phyloP scores from a whole-genome alignment of 2,113 vertebrate species.

The Cathartes aura region DNA sequence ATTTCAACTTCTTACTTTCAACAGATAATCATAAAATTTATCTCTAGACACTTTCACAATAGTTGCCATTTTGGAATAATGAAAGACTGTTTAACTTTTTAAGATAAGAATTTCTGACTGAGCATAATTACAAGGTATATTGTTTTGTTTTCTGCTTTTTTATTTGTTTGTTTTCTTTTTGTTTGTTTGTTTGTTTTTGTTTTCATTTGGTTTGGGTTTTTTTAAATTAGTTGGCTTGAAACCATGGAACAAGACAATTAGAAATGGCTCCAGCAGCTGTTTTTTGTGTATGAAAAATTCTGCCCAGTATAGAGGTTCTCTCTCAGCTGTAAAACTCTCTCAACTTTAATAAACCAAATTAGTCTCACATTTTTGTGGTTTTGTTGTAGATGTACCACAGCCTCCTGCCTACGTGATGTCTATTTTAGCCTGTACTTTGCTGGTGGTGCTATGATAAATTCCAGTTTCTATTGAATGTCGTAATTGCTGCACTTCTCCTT shows the following conservation, averaged over 20 bases:
- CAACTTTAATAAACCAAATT: slow-evolving; percentile 18
- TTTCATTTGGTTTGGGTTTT: background rate
- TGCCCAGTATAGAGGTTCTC: background rate
- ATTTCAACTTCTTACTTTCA: background rate
- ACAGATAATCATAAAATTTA: background rate
- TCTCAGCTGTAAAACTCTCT: background rate
- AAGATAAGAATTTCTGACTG: background rate
- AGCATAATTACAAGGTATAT: background rate
- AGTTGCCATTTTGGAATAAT: background rate
- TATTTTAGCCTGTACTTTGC: background rate
- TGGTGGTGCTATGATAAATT: background rate
- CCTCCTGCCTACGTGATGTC: background rate
- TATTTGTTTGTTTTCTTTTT: background rate
- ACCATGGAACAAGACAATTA: background rate
- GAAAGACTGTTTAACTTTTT: background rate
- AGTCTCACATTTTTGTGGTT: background rate
- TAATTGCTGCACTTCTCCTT: background rate
- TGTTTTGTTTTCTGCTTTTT: background rate
- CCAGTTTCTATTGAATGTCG: background rate
- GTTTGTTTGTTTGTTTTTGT: background rate
- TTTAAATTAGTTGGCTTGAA: background rate
- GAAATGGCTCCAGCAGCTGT: background rate
- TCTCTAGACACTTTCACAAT: background rate
- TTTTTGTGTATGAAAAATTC: background rate
- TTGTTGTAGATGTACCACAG: background rate